Evolutionary conservation across 2,888 invertebrate genomes (phyloP), one percentile per base, ranked within the genome.

Genomic region (Ceriagrion tenellum): DNA sequence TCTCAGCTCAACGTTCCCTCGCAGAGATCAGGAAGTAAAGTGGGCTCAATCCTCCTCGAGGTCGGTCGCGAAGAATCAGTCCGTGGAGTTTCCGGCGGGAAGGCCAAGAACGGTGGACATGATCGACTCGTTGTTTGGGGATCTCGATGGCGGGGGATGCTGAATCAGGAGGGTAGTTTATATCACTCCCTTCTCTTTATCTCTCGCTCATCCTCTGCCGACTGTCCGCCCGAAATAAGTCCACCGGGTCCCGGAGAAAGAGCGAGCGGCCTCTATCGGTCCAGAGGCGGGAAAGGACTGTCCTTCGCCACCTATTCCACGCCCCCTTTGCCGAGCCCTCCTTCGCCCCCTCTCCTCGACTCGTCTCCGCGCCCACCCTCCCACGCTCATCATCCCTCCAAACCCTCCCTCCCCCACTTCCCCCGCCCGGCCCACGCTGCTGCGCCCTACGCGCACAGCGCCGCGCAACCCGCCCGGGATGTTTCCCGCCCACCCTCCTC

Each of bases 381-480:
- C 20, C 81, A 16, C 81, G 4, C 35, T n/a, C 35, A n/a, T 35
- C 35, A 35, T n/a, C 81, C 81, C 81, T 35, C 18, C 0, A 4
- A 47, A 26, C 81, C 35, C 81, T 47, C 47, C 4, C 47, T 8
- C 4, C 47, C 40, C 91, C 56, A 55, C 59, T 40, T 63, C 63
- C 63, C 56, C 59, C 18, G 69, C 93, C n/a, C 74, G 40, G 47
- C 93, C 93, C 69, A 93, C 93, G 93, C 93, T 40, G 63, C 59
- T 59, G n/a, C n/a, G n/a, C 40, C 59, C 40, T 59, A 59, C 91
- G 93, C 93, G 93, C 93, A 93, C 69, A 69, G 93, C 30, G 56
- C 93, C 69, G 93, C 93, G 93, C 93, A 93, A 93, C 69, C 93
- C 69, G 93, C 93, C 93, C 93, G 93, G 93, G 93, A 93, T 63